phyloP scores from a whole-genome alignment of 64 coral and sea anemone species.

The Montipora efflorescens region DNA sequence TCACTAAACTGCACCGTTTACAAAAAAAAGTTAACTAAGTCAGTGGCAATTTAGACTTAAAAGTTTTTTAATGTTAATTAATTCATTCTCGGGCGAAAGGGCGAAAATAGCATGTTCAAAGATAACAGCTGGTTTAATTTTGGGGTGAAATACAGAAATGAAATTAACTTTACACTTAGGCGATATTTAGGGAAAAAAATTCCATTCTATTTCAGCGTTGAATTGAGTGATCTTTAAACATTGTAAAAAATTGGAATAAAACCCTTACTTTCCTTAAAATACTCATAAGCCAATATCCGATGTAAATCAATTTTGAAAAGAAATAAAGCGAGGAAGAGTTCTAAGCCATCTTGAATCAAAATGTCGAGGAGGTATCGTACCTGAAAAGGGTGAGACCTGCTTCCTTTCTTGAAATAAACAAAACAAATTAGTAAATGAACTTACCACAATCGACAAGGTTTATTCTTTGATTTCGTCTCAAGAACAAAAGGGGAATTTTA shows the following conservation, averaged over 20 bases:
- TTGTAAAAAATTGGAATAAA: too few relatives aligned
- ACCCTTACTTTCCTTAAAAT: too few relatives aligned
- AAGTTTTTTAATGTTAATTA: background rate
- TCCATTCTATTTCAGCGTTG: too few relatives aligned
- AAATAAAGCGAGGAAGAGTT: background rate
- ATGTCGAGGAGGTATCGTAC: background rate
- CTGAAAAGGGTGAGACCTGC: background rate
- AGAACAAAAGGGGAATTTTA: background rate
- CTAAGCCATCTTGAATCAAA: background rate
- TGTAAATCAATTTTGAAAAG: background rate
- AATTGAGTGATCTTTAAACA: too few relatives aligned
- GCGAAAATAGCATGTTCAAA: background rate
- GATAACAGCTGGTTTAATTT: background rate
- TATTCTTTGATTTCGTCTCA: background rate
- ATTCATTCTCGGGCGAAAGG: background rate
- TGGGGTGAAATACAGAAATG: too few relatives aligned
- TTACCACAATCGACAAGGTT: background rate
- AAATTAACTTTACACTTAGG: too few relatives aligned
- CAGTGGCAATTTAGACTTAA: background rate
- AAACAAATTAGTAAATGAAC: background rate
- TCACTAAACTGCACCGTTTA: too few relatives aligned
- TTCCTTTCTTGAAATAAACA: too few relatives aligned
- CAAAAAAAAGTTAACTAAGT: too few relatives aligned
- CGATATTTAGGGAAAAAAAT: too few relatives aligned
- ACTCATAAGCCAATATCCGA: too few relatives aligned